A percentile compares a stretch with the other conserved stretches of the same genome.
These are phyloP conservation scores for Oopsacas minuta DNA, from an alignment of 37 sponge, comb jelly and placozoan species.

Conservation along the genomic window DNA sequence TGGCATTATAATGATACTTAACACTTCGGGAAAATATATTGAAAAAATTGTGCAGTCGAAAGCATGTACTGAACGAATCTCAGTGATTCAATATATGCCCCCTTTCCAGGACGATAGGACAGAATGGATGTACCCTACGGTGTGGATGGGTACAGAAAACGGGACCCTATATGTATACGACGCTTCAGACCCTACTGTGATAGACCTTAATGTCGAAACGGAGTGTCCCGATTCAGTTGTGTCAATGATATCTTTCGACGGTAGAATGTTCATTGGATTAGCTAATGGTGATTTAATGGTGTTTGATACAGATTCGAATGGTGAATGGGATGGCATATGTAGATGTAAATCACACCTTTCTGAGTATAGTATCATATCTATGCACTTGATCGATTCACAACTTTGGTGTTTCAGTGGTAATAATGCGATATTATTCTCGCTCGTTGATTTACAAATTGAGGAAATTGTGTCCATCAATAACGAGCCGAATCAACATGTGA, in stretches of 20 bases:
- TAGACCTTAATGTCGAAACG: neutral
- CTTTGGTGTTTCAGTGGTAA: neutral
- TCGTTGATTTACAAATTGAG: neutral
- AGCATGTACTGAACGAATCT: neutral
- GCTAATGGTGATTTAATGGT: conserved; percentile 13
- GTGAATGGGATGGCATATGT: conserved; percentile 2
- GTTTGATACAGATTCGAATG: neutral
- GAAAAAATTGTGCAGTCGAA: neutral
- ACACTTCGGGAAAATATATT: neutral
- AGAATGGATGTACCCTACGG: conserved; percentile 18
- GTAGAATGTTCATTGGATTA: neutral
- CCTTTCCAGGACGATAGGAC: neutral
- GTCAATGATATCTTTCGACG: neutral
- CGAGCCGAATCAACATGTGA: neutral
- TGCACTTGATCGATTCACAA: neutral
- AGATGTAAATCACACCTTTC: neutral
- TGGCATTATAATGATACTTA: neutral
- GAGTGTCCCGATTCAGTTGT: neutral
- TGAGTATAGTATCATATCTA: neutral
- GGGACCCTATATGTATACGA: conserved; percentile 40
- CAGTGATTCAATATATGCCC: conserved; percentile 2
- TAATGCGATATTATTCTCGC: neutral
- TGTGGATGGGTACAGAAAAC: conserved; percentile 61
- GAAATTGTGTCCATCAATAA: neutral
- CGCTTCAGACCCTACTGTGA: conserved; percentile 1